phyloP scores from a whole-genome alignment of 2,113 vertebrate species.

The Leucopsar rothschildi region DNA sequence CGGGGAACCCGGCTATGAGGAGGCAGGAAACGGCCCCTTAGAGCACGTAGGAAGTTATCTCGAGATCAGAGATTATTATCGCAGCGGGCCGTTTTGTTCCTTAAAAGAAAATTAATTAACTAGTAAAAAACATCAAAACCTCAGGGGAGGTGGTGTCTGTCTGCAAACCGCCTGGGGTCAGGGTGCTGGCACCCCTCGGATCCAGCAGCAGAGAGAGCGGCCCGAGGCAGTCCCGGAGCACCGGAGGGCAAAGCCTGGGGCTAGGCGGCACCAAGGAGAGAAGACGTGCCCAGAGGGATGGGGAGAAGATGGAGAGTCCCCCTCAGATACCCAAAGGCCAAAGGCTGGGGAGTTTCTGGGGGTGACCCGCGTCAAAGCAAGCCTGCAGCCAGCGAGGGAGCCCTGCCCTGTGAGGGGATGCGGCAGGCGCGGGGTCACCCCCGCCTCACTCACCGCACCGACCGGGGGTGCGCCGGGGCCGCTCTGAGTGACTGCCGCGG shows the following conservation, averaged over 20 bases:
- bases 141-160: not conserved
- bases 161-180: not conserved
- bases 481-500: accelerated
- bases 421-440: not conserved
- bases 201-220: too few species aligned
- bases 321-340: not conserved
- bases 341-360: too few species aligned
- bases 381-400: not conserved
- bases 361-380: not conserved
- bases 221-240: not conserved
- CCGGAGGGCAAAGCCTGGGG: not conserved
- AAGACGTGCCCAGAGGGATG: not conserved
- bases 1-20: not conserved
- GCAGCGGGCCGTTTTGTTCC: not conserved
- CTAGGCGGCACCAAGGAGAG: not conserved
- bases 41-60: not conserved
- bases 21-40: not conserved
- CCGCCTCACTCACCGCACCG: not conserved
- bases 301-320: not conserved
- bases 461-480: not conserved
- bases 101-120: not conserved
- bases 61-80: not conserved
- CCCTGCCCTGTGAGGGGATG: not conserved
- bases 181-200: not conserved
- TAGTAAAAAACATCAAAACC: not conserved